Evolutionary conservation across 2,113 vertebrate genomes (phyloP).

Genomic region (Rhinichthys klamathensis): DNA sequence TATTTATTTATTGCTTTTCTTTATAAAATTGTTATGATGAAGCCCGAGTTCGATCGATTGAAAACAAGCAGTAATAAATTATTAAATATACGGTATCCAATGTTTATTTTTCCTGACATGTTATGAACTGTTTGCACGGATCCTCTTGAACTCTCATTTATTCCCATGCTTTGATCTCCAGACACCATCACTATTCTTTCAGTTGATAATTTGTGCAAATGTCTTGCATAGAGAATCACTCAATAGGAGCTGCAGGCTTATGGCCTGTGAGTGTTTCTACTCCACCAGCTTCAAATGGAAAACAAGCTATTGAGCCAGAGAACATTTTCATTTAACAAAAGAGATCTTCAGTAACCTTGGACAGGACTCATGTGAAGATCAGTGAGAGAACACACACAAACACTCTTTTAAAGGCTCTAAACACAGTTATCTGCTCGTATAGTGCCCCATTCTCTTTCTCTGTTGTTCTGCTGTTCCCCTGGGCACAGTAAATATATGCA

Average conservation of each 20-base stretch:
- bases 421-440: background rate
- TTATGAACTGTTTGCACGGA: background rate
- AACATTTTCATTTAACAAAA: background rate
- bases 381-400: background rate
- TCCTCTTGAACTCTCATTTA: background rate
- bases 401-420: slow-evolving; percentile 3
- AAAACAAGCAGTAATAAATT: background rate
- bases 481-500: slow-evolving; percentile 30
- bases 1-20: background rate
- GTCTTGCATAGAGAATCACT: background rate
- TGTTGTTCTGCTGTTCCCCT: background rate
- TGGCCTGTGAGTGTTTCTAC: background rate
- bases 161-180: background rate
- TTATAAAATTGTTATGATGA: background rate
- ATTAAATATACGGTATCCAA: background rate
- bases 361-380: background rate
- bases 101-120: background rate
- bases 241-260: background rate
- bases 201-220: background rate
- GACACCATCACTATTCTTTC: background rate
- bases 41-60: background rate
- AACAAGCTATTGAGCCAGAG: background rate
- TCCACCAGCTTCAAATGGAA: slow-evolving; percentile 25
- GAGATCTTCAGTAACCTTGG: slow-evolving; percentile 3
- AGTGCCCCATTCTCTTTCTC: background rate